Conservation (phyloP, 2,888 invertebrate species). For the Trachelus troglodyta region DNA sequence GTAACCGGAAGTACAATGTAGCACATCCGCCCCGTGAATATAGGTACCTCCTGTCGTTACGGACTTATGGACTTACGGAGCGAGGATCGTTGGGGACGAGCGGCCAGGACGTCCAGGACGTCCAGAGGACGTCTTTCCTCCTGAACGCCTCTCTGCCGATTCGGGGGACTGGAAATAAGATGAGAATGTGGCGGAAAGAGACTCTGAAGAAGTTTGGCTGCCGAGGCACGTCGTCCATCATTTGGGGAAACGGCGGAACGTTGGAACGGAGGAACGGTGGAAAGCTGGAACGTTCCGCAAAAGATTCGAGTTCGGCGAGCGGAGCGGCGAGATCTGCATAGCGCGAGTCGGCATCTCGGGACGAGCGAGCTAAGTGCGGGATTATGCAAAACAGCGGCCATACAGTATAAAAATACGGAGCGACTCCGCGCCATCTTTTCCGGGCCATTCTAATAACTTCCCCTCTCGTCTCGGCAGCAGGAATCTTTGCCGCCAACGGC, state of each 20-base stretch:
- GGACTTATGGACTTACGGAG: too few relatives aligned
- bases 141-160: too few relatives aligned
- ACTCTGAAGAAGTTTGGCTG: background rate
- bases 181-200: too few relatives aligned
- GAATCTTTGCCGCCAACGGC: background rate
- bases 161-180: too few relatives aligned
- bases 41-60: too few relatives aligned
- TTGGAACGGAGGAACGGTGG: slow-evolving; percentile 50
- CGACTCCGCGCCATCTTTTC: slow-evolving; percentile 67
- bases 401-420: slow-evolving; percentile 68
- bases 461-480: slow-evolving; percentile 34
- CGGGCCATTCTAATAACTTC: slow-evolving; percentile 67
- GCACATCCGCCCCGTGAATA: too few relatives aligned
- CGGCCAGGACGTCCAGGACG: too few relatives aligned
- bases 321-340: slow-evolving; percentile 53
- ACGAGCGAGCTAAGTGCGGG: slow-evolving; percentile 66
- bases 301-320: slow-evolving; percentile 51
- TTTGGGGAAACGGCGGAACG: slow-evolving; percentile 34
- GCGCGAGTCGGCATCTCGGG: slow-evolving; percentile 57
- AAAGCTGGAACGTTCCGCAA: slow-evolving; percentile 41
- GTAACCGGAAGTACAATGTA: too few relatives aligned
- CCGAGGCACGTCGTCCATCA: slow-evolving; percentile 55
- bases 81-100: too few relatives aligned
- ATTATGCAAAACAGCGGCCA: slow-evolving; percentile 67
- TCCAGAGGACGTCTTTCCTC: too few relatives aligned